A percentile compares a stretch with the other conserved stretches of the same genome.
phyloP scores from a whole-genome alignment of 2,888 invertebrate species.

The Lycocerus yunnanus region DNA sequence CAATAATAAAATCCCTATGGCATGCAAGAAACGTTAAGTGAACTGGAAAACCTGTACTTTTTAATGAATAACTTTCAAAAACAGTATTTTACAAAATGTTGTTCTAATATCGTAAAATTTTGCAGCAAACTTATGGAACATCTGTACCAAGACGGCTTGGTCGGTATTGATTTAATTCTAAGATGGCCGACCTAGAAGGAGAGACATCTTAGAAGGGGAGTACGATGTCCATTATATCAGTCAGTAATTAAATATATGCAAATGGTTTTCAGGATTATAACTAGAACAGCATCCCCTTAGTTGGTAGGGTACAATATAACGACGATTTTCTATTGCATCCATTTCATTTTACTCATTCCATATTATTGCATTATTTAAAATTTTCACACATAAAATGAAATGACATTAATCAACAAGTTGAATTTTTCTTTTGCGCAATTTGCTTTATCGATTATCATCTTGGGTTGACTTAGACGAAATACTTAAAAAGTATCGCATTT shows the following conservation, averaged over 20 bases:
- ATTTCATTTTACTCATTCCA: slow-evolving; percentile 14
- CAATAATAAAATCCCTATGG: too few relatives aligned
- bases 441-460: background rate
- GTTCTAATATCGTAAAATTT: background rate
- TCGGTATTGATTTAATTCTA: slow-evolving; percentile 29
- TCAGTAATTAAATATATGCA: slow-evolving; percentile 47
- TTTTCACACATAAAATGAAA: background rate
- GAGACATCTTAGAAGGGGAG: slow-evolving; percentile 33
- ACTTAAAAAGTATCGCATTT: slow-evolving; percentile 37
- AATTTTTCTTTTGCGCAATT: background rate
- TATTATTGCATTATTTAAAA: background rate
- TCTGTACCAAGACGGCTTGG: slow-evolving; percentile 20
- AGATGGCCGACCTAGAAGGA: slow-evolving; percentile 31
- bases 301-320: slow-evolving; percentile 21
- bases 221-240: slow-evolving; percentile 33
- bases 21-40: too few relatives aligned
- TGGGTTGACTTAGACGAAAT: slow-evolving; percentile 7
- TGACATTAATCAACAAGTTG: background rate
- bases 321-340: slow-evolving; percentile 19
- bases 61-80: background rate
- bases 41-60: background rate
- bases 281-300: slow-evolving; percentile 32
- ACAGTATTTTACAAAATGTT: background rate
- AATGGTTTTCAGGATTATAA: slow-evolving; percentile 42
- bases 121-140: slow-evolving; percentile 7